Conservation (phyloP, 2,797 vertebrate genomes). For the Myiothlypis chrysogaster region DNA sequence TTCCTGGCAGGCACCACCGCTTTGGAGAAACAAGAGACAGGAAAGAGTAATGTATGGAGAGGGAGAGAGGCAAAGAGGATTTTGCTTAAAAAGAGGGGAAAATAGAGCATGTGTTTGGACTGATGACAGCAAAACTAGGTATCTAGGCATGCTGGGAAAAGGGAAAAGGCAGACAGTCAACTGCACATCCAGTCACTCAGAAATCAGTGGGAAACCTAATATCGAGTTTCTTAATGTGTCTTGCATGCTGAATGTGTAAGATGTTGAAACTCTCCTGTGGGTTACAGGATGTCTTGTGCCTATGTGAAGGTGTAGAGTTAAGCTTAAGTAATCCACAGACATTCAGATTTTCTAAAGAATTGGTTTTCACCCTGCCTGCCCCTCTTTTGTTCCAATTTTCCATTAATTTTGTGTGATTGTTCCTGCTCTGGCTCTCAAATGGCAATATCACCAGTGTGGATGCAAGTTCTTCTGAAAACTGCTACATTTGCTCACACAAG, state of each 20-base stretch:
- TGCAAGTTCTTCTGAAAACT: background rate
- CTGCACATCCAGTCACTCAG: background rate
- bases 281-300: background rate
- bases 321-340: background rate
- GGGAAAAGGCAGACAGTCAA: slow-evolving; percentile 27
- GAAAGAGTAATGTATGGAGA: background rate
- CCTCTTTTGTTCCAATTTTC: slow-evolving; percentile 29
- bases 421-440: background rate
- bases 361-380: background rate
- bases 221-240: background rate
- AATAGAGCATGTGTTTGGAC: slow-evolving; percentile 45
- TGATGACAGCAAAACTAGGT: slow-evolving; percentile 62
- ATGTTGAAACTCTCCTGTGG: background rate
- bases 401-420: background rate
- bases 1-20: background rate
- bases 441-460: background rate
- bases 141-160: slow-evolving; percentile 45
- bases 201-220: slow-evolving; percentile 35
- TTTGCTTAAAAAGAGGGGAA: slow-evolving; percentile 41
- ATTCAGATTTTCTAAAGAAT: slow-evolving; percentile 1
- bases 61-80: background rate
- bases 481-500: background rate
- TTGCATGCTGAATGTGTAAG: background rate
- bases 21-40: slow-evolving; percentile 18
- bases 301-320: background rate